Base-by-base conservation (phyloP, 2,797 vertebrate species). In the Rhinogobio ventralis region DNA sequence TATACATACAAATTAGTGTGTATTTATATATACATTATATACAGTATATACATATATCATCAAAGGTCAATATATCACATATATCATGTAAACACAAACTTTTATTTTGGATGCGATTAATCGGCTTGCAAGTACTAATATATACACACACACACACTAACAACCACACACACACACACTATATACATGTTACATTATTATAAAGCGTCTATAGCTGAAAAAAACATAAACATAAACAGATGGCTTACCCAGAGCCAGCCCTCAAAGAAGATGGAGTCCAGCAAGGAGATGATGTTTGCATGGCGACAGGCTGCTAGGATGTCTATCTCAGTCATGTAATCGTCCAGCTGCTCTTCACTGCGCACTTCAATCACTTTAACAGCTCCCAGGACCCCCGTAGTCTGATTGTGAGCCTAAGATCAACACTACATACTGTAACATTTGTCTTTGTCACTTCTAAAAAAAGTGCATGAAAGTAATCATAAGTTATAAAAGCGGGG, bases 271-370 rank as follows among this genome's bases (percentile, higher is more conserved):
- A 92, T 82, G 25, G 93, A 90, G 0, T 92, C 92, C 83, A 92
- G n/a, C 68, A 93, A 66, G 14, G 86, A 82, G 36, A 93, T 79
- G 28, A 93, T 90, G 86, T 93, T 92, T 84, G 85, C 77, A 76
- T 93, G 91, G 60, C 88, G 86, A 79, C 92, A 93, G 55, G 86
- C 55, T 17, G 90, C 92, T 79, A 95, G 73, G 80, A 95, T 92
- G 79, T 94, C 91, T 3, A 94, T 93, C 86, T 95, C 94, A 49
- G 86, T 90, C 73, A 91, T 77, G 33, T 94, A 91, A n/a, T 94
- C 94, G 45, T 94, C 91, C 84, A 94, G 90, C 85, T 95, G 92
- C 64, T 94, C 94, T 88, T 94, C 94, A 0, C 82, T 87, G 0
- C 79, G 87, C 0, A 89, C 88, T 2, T 88, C 71, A 20, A 94